Evolutionary conservation across 2,888 invertebrate genomes (phyloP).

Genomic region (Ypsolopha sequella): DNA sequence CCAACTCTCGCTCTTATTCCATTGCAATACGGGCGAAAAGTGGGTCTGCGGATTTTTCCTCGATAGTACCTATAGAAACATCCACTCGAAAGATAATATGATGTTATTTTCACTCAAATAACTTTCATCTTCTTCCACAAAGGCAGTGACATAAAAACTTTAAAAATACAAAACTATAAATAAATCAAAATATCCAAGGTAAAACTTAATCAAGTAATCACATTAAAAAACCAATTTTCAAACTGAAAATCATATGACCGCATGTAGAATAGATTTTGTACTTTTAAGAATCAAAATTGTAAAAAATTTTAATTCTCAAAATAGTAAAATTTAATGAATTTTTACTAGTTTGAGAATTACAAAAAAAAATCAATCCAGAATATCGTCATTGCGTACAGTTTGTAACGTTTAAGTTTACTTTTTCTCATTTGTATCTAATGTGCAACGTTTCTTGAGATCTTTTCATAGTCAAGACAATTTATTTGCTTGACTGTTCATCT

Average conservation of each 20-base stretch:
- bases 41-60: too few species aligned
- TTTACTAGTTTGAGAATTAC: too few species aligned
- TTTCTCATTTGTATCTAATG: constrained; percentile 6
- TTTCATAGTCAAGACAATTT: constrained; percentile 3
- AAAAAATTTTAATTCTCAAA: too few species aligned
- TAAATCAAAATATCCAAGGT: not conserved
- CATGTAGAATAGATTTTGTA: constrained; percentile 20
- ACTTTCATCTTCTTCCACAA: not conserved
- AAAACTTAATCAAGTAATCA: not conserved
- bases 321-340: too few species aligned
- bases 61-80: too few species aligned
- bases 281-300: constrained; percentile 12
- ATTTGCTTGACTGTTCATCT: not conserved
- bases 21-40: too few species aligned
- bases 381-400: too few species aligned
- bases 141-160: constrained; percentile 2
- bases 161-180: not conserved
- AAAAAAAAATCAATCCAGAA: too few species aligned
- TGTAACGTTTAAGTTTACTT: too few species aligned
- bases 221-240: not conserved
- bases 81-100: not conserved
- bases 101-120: not conserved
- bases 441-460: constrained; percentile 13
- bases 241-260: constrained; percentile 16
- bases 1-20: too few species aligned